Conservation (phyloP, 2,113 vertebrate genomes). For the Rhynchomys soricoides region DNA sequence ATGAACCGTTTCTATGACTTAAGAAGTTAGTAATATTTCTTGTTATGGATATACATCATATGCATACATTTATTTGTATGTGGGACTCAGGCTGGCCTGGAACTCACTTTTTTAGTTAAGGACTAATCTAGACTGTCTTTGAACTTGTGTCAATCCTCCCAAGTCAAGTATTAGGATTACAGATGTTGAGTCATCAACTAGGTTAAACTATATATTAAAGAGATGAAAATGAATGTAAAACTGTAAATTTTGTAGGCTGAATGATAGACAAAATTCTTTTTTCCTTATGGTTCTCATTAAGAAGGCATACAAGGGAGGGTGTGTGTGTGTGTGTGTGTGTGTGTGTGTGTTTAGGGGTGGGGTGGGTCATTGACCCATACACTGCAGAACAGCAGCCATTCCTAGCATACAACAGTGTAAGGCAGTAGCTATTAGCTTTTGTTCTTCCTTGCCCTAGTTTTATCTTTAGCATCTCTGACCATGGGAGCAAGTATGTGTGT, state of each 20-base stretch:
- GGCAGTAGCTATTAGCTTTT: neutral
- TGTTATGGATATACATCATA: neutral
- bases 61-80: too few species aligned
- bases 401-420: neutral
- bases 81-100: neutral
- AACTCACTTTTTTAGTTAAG: neutral
- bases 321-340: neutral
- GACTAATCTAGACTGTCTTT: neutral
- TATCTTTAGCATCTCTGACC: neutral
- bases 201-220: neutral
- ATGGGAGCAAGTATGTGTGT: neutral
- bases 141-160: neutral
- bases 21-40: neutral
- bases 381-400: neutral
- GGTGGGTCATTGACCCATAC: neutral
- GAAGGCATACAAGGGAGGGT: neutral
- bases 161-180: neutral
- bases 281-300: conserved; percentile 18
- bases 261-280: neutral
- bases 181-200: neutral
- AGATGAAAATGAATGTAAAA: neutral
- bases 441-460: neutral
- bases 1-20: neutral
- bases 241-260: neutral
- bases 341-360: neutral